phyloP scores from a whole-genome alignment of 2,797 vertebrate genomes.

The Arremon brunneinucha region DNA sequence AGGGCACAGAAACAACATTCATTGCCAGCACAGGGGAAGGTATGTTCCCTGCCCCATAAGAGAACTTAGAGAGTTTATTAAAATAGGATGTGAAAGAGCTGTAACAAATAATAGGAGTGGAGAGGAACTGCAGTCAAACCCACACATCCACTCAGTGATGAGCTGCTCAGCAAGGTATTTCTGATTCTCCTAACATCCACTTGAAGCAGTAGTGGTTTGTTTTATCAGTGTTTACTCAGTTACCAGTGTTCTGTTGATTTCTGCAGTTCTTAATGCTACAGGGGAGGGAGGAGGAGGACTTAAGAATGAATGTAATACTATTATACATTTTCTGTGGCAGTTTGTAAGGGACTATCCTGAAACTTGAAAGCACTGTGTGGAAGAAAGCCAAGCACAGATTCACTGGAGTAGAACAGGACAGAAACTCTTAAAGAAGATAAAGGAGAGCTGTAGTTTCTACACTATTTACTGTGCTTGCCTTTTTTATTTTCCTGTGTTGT shows the following conservation, averaged over 20 bases:
- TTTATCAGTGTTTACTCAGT: not conserved
- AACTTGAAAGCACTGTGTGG: not conserved
- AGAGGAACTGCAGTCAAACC: not conserved
- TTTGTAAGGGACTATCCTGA: not conserved
- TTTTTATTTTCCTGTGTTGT: not conserved
- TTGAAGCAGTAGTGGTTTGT: not conserved
- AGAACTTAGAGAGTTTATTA: not conserved
- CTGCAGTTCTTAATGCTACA: not conserved
- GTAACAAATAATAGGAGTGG: not conserved
- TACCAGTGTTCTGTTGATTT: not conserved
- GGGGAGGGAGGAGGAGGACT: not conserved
- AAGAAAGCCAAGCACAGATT: not conserved
- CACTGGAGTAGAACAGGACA: not conserved
- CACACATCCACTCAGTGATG: not conserved
- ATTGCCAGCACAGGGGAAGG: not conserved
- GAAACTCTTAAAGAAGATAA: not conserved
- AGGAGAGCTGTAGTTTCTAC: not conserved
- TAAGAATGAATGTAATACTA: not conserved
- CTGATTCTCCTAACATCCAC: not conserved
- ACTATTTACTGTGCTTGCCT: not conserved
- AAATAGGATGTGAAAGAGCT: not conserved
- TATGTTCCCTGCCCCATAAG: not conserved
- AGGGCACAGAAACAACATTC: not conserved
- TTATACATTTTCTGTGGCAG: not conserved
- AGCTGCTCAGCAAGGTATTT: not conserved